Evolutionary conservation across 2,888 invertebrate species (phyloP).

Genomic region (Agriopis aurantiaria): DNA sequence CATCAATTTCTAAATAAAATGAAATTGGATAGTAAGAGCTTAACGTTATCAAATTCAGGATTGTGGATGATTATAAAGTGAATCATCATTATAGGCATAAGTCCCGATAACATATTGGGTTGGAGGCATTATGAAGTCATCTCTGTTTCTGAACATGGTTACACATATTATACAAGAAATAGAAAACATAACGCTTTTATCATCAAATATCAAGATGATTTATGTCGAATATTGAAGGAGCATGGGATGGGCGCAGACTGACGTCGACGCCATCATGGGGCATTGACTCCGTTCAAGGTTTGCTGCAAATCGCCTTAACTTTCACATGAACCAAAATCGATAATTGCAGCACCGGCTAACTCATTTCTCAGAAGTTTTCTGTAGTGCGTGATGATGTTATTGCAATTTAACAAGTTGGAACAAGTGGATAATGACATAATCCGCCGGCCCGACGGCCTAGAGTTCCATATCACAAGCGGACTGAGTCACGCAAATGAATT

Average conservation of each 20-base stretch:
- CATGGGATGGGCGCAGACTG: slow-evolving; percentile 21
- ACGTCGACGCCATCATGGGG: slow-evolving; percentile 27
- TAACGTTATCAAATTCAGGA: slow-evolving; percentile 31
- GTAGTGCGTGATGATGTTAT: slow-evolving; percentile 57
- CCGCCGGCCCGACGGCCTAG: slow-evolving; percentile 59
- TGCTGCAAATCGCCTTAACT: slow-evolving; percentile 36
- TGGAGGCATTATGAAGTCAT: slow-evolving; percentile 17
- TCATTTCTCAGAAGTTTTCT: slow-evolving; percentile 52
- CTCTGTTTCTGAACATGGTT: not conserved
- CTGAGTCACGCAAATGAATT: slow-evolving; percentile 72
- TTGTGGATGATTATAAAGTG: slow-evolving; percentile 29
- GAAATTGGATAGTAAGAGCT: slow-evolving; percentile 15
- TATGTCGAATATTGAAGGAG: slow-evolving; percentile 6
- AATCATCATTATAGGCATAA: slow-evolving; percentile 31
- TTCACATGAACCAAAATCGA: slow-evolving; percentile 43
- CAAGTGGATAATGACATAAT: slow-evolving; percentile 77
- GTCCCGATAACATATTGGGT: slow-evolving; percentile 13
- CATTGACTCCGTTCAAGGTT: slow-evolving; percentile 46
- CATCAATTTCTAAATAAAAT: slow-evolving; percentile 31
- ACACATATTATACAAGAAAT: slow-evolving; percentile 1
- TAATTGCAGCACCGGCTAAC: slow-evolving; percentile 50
- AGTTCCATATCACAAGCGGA: slow-evolving; percentile 62
- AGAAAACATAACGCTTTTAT: not conserved
- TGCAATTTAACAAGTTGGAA: slow-evolving; percentile 65
- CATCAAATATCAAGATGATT: not conserved